A percentile compares a stretch with the other conserved stretches of the same genome.
phyloP scores from a whole-genome alignment of 2,888 invertebrate species.

The Pollenia labialis region DNA sequence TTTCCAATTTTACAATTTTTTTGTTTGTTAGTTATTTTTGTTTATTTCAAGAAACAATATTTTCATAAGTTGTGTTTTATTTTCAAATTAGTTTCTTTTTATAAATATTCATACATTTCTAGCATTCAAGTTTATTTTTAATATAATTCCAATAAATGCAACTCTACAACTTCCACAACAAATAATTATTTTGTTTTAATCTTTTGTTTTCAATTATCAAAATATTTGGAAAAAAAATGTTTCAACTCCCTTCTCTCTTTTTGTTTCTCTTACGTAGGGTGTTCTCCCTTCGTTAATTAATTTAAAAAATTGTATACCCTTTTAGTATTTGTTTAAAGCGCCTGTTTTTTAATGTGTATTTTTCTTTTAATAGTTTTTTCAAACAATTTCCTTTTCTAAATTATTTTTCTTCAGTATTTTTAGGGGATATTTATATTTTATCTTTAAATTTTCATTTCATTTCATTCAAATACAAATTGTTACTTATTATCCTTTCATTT shows the following conservation, averaged over 20 bases:
- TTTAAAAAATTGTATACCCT: conserved; percentile 48
- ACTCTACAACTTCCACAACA: conserved; percentile 46
- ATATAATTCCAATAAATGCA: conserved; percentile 71
- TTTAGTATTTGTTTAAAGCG: conserved; percentile 59
- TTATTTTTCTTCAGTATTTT: conserved; percentile 52
- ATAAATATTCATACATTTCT: conserved; percentile 58
- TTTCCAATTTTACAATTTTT: conserved; percentile 53
- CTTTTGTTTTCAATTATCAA: neutral
- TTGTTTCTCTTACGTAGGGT: neutral
- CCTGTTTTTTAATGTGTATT: conserved; percentile 65
- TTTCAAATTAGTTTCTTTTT: conserved; percentile 49
- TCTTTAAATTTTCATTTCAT: conserved; percentile 67
- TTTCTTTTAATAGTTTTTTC: conserved; percentile 51
- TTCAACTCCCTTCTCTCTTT: conserved; percentile 4
- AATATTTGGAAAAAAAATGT: conserved; percentile 11
- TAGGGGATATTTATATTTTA: conserved; percentile 54
- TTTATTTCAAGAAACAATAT: conserved; percentile 30
- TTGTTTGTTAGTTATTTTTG: conserved; percentile 39
- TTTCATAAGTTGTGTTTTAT: conserved; percentile 12
- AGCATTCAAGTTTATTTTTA: conserved; percentile 52
- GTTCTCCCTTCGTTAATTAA: conserved; percentile 12
- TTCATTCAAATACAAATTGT: conserved; percentile 77
- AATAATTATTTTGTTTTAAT: conserved; percentile 22
- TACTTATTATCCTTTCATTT: conserved; percentile 75
- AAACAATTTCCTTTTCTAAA: conserved; percentile 39